Conservation (phyloP, 2,797 vertebrate genomes). For the Diceros bicornis region DNA sequence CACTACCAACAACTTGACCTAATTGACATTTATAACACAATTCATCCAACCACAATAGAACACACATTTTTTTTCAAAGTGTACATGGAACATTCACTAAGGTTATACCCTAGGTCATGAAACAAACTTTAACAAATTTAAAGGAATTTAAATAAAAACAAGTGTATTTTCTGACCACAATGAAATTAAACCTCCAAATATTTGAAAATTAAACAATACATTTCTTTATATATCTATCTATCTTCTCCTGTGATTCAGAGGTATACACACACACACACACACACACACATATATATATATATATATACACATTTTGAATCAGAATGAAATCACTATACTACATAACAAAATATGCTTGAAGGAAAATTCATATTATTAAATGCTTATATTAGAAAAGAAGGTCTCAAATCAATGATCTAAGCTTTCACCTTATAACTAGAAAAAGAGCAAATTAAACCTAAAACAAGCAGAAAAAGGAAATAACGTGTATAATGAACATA, state of each 20-base stretch:
- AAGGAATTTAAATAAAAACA: not conserved
- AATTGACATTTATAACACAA: not conserved
- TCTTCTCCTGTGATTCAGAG: too few species aligned
- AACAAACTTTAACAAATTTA: not conserved
- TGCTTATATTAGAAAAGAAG: not conserved
- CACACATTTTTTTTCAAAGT: not conserved
- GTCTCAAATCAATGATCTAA: not conserved
- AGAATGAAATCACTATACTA: not conserved
- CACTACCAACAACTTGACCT: not conserved
- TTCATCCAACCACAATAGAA: not conserved
- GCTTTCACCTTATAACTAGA: not conserved
- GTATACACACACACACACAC: not conserved
- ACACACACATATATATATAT: not conserved
- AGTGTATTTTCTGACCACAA: not conserved
- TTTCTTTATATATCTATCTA: not conserved
- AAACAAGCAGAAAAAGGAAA: not conserved
- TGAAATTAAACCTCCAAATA: not conserved
- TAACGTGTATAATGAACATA: not conserved
- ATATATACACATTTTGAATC: not conserved
- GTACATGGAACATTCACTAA: not conserved
- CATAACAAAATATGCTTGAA: not conserved
- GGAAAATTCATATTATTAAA: not conserved
- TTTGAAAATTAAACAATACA: not conserved
- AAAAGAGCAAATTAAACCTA: constrained; percentile 49
- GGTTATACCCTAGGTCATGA: not conserved